Conservation (phyloP, 2,113 vertebrate genomes). For the Silurus meridionalis region DNA sequence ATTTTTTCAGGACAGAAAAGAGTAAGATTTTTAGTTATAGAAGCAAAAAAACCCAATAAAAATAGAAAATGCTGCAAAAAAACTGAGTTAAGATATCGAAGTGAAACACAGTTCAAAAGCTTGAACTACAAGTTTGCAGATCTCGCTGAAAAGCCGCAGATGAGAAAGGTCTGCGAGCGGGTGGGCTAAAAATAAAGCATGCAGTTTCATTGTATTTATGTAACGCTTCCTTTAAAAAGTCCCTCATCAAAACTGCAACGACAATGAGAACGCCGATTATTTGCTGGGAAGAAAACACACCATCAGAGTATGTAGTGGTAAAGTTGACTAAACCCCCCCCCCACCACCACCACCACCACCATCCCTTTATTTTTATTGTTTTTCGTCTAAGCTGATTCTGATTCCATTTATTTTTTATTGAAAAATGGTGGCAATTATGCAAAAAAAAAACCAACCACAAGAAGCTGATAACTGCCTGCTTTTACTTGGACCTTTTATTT, state of each 20-base stretch:
- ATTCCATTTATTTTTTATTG: background rate
- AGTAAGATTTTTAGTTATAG: background rate
- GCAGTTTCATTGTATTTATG: constrained; percentile 57
- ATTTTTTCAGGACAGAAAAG: background rate
- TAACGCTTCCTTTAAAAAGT: constrained; percentile 57
- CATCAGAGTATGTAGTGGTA: background rate
- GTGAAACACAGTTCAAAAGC: constrained; percentile 34
- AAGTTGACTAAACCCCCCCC: background rate
- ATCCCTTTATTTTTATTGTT: background rate
- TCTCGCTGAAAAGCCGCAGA: constrained; percentile 49
- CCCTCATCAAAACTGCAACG: constrained; percentile 45
- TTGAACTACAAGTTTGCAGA: constrained; percentile 44
- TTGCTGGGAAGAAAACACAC: constrained; percentile 34
- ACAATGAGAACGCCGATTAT: constrained; percentile 36
- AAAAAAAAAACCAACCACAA: background rate
- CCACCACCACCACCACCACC: too few species aligned
- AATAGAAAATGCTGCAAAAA: constrained; percentile 10
- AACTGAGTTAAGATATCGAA: constrained; percentile 26
- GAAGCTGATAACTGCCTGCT: background rate
- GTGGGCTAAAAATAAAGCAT: constrained; percentile 52
- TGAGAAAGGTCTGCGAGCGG: constrained; percentile 48
- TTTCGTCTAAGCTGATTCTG: background rate
- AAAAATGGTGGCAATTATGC: background rate
- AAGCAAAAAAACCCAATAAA: background rate
- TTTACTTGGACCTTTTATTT: constrained; percentile 1